Conservation (phyloP, 1,140 invertebrate species). For the Trichonephila clavipes region DNA sequence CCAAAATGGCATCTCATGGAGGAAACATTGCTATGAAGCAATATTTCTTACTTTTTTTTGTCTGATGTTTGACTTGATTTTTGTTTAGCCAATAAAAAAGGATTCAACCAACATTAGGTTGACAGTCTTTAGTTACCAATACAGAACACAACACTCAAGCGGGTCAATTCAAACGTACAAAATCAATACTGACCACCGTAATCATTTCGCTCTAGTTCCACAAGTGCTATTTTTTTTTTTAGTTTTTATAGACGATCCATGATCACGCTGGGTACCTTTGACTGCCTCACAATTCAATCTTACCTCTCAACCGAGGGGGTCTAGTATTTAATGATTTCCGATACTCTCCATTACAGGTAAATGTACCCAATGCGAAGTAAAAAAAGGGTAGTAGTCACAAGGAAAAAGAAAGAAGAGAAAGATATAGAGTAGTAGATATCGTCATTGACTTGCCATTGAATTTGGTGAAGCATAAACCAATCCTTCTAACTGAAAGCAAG, state of each 20-base stretch:
- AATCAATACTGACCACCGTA: conserved; percentile 23
- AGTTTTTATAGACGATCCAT: neutral
- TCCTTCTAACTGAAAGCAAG: conserved; percentile 30
- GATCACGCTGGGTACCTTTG: neutral
- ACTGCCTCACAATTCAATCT: neutral
- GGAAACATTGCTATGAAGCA: no score
- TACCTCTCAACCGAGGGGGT: neutral
- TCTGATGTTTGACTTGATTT: neutral
- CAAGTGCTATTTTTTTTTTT: neutral
- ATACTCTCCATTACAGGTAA: conserved; percentile 61
- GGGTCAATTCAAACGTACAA: neutral
- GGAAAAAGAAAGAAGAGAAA: conserved; percentile 10
- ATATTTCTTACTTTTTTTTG: neutral
- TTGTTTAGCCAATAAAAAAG: neutral
- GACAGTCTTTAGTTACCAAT: neutral
- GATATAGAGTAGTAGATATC: conserved; percentile 44
- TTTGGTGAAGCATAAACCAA: neutral
- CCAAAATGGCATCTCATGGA: no score
- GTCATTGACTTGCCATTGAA: conserved; percentile 48
- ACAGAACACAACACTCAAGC: neutral
- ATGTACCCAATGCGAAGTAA: neutral
- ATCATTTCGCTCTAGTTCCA: conserved; percentile 45
- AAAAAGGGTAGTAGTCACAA: neutral
- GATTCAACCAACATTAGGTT: neutral
- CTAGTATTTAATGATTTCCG: conserved; percentile 61